A percentile compares a stretch with the other conserved stretches of the same genome.
Conservation (phyloP, 2,797 vertebrate species). For the Menidia menidia region DNA sequence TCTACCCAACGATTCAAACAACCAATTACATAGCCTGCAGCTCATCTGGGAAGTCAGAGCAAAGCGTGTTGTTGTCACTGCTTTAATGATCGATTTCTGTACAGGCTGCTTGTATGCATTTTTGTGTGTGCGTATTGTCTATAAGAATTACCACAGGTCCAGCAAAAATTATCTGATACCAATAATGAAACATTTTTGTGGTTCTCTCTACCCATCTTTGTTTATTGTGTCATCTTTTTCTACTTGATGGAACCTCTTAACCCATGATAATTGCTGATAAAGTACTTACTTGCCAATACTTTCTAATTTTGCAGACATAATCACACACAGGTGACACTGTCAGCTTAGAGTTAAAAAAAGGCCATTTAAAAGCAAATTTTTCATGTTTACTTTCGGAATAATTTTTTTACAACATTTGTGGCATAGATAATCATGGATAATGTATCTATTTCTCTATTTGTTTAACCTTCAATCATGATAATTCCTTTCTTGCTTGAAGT, state of each 20-base stretch:
- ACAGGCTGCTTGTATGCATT: slow-evolving; percentile 16
- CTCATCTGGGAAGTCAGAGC: slow-evolving; percentile 73
- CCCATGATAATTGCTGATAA: too few species aligned
- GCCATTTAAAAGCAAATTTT: too few species aligned
- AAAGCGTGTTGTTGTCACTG: slow-evolving; percentile 50
- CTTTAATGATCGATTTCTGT: slow-evolving; percentile 60
- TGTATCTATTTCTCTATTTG: too few species aligned
- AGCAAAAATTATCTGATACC: slow-evolving; percentile 27
- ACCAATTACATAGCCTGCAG: slow-evolving; percentile 62
- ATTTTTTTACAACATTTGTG: too few species aligned
- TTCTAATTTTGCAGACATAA: too few species aligned
- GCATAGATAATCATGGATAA: too few species aligned
- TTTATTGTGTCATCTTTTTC: not conserved
- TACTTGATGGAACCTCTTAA: not conserved
- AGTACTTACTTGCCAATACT: too few species aligned
- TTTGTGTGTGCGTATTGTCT: slow-evolving; percentile 2
- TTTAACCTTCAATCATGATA: too few species aligned
- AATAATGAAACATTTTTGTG: slow-evolving; percentile 2
- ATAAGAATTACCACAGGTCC: slow-evolving; percentile 9
- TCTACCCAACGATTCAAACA: slow-evolving; percentile 44
- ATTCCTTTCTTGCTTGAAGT: too few species aligned
- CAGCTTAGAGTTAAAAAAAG: too few species aligned
- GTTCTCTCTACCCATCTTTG: not conserved
- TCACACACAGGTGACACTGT: too few species aligned
- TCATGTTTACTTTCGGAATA: too few species aligned